A percentile compares a stretch with the other conserved stretches of the same genome.
phyloP scores from a whole-genome alignment of 2,797 vertebrate genomes.

The Etheostoma perlongum region DNA sequence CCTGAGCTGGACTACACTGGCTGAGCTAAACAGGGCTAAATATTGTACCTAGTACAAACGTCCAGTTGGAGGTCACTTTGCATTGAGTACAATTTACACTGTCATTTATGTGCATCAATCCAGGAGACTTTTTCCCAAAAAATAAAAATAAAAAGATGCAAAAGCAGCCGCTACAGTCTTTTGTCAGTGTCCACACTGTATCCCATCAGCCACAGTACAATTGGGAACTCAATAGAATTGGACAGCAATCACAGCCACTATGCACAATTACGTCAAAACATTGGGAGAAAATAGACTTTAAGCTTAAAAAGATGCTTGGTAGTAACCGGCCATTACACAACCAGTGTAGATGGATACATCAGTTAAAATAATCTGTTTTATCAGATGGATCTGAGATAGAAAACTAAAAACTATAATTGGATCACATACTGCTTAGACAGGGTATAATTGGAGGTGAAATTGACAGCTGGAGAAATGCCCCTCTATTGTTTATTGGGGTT shows the following conservation, averaged over 20 bases:
- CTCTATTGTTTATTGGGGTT: conserved; percentile 4
- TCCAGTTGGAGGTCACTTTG: conserved; percentile 22
- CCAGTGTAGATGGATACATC: neutral
- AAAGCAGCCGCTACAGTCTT: neutral
- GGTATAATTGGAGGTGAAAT: conserved; percentile 16
- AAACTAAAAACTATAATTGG: neutral
- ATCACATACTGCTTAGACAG: neutral
- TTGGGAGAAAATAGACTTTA: neutral
- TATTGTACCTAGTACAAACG: neutral
- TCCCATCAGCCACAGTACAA: neutral
- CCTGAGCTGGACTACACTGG: neutral
- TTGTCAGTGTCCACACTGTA: neutral
- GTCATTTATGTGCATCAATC: conserved; percentile 24
- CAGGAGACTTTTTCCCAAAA: neutral
- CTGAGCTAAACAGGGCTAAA: neutral
- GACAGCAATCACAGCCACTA: neutral
- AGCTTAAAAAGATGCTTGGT: neutral
- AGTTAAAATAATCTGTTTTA: neutral
- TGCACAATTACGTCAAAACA: neutral
- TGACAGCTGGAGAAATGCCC: conserved; percentile 29
- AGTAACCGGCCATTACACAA: neutral
- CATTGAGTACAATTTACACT: conserved; percentile 13
- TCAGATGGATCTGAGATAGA: conserved; percentile 4
- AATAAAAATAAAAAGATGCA: neutral
- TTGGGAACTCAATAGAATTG: neutral